phyloP scores from a whole-genome alignment of 2,888 invertebrate genomes.

The Andrena praecox region DNA sequence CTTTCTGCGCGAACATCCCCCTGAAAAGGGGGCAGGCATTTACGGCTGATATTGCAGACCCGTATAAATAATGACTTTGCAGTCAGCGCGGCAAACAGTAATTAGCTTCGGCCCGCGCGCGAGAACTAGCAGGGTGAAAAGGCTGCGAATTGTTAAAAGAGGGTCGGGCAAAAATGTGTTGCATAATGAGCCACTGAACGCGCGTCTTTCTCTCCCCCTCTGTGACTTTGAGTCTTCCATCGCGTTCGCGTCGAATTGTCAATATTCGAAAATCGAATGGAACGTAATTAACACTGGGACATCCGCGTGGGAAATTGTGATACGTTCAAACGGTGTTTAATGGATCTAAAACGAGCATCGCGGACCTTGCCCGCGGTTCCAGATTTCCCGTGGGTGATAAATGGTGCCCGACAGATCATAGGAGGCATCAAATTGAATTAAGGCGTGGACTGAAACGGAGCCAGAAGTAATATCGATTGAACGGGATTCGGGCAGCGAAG shows the following conservation, averaged over 20 bases:
- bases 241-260: slow-evolving; percentile 71
- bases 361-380: neutral
- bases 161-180: slow-evolving; percentile 35
- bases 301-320: slow-evolving; percentile 70
- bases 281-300: slow-evolving; percentile 19
- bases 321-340: neutral
- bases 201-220: slow-evolving; percentile 4
- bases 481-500: slow-evolving; percentile 19
- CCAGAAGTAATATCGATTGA: slow-evolving; percentile 64
- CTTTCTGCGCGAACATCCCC: slow-evolving; percentile 53
- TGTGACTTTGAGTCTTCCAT: too few relatives aligned
- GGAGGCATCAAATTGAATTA: slow-evolving; percentile 60
- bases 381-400: slow-evolving; percentile 53
- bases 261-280: slow-evolving; percentile 58
- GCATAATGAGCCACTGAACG: slow-evolving; percentile 34
- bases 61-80: slow-evolving; percentile 66
- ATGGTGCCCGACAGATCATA: slow-evolving; percentile 44
- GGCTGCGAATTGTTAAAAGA: slow-evolving; percentile 30
- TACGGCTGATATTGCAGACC: slow-evolving; percentile 55
- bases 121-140: slow-evolving; percentile 56
- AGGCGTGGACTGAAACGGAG: slow-evolving; percentile 55
- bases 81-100: slow-evolving; percentile 63
- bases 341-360: neutral
- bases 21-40: slow-evolving; percentile 52
- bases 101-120: slow-evolving; percentile 70